Evolutionary conservation across 1,140 invertebrate species (phyloP).

Genomic region (Drosophila serrata): DNA sequence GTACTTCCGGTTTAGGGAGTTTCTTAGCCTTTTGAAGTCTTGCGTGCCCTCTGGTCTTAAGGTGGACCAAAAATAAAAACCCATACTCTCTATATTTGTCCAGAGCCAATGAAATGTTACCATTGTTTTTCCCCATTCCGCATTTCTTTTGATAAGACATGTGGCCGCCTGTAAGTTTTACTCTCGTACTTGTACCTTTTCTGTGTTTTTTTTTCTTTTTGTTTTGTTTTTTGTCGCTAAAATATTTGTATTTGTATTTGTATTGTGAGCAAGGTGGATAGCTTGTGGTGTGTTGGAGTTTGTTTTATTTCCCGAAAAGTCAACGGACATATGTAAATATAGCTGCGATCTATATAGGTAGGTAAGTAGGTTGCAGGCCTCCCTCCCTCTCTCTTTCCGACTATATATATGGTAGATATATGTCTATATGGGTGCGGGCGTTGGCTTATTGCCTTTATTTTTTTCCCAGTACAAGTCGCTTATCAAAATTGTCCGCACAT

Average conservation of each 20-base stretch:
- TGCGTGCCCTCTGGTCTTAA: neutral
- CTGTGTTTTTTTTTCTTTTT: slow-evolving; percentile 15
- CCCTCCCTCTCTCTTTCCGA: neutral
- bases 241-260: slow-evolving; percentile 79
- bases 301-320: slow-evolving; percentile 78
- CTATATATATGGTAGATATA: slow-evolving; percentile 18
- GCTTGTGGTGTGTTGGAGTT: slow-evolving; percentile 24
- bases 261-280: slow-evolving; percentile 55
- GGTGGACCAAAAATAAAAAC: slow-evolving; percentile 18
- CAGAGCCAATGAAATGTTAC: slow-evolving; percentile 42
- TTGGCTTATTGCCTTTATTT: slow-evolving; percentile 64
- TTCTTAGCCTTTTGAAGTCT: slow-evolving; percentile 4
- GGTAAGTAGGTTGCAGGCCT: slow-evolving; percentile 44
- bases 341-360: slow-evolving; percentile 68
- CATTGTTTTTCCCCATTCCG: slow-evolving; percentile 24
- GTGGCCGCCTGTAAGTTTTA: slow-evolving; percentile 46
- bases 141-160: slow-evolving; percentile 43
- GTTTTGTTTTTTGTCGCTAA: slow-evolving; percentile 59
- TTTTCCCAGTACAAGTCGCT: slow-evolving; percentile 56
- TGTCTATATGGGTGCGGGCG: slow-evolving; percentile 67
- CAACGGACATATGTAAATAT: slow-evolving; percentile 78
- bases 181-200: slow-evolving; percentile 25
- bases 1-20: neutral
- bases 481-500: slow-evolving; percentile 59
- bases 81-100: slow-evolving; percentile 46